Evolutionary conservation across 2,113 vertebrate genomes (phyloP).

Genomic region (Hippocampus abdominalis): DNA sequence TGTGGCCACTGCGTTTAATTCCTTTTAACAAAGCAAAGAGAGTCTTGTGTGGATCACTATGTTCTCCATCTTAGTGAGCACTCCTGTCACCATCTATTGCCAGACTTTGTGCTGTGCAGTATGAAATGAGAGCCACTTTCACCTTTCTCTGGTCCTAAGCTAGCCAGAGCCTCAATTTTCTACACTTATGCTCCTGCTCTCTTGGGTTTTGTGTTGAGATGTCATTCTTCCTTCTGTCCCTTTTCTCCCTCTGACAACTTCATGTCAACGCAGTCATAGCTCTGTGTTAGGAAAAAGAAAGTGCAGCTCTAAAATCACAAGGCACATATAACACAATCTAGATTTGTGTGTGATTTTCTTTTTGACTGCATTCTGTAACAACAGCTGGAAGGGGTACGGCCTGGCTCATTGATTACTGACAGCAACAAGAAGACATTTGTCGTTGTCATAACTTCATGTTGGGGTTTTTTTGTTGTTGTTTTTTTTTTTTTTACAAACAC

Average conservation of each 20-base stretch:
- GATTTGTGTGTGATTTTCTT: slow-evolving; percentile 60
- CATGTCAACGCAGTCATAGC: background rate
- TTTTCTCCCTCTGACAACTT: background rate
- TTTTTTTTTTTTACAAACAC: slow-evolving; percentile 20
- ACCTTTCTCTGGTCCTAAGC: slow-evolving; percentile 36
- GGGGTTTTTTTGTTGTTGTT: background rate
- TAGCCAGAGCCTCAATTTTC: slow-evolving; percentile 54
- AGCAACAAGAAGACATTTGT: slow-evolving; percentile 32
- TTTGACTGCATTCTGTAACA: slow-evolving; percentile 55
- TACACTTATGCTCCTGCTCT: slow-evolving; percentile 19
- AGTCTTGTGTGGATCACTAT: slow-evolving; percentile 67
- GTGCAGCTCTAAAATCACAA: background rate
- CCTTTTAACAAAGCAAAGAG: slow-evolving; percentile 72
- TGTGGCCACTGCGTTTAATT: slow-evolving; percentile 67
- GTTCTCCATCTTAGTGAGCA: slow-evolving; percentile 35
- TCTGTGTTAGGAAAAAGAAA: background rate
- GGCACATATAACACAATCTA: slow-evolving; percentile 39
- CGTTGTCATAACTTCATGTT: background rate
- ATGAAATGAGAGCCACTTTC: slow-evolving; percentile 57
- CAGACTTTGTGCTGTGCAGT: slow-evolving; percentile 57
- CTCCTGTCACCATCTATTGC: slow-evolving; percentile 61
- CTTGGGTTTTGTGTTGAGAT: slow-evolving; percentile 17
- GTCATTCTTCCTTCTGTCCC: background rate
- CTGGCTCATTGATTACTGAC: slow-evolving; percentile 61
- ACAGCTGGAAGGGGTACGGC: slow-evolving; percentile 49